Evolutionary conservation across 2,888 invertebrate species (phyloP).

Genomic region (Antheraea yamamai): DNA sequence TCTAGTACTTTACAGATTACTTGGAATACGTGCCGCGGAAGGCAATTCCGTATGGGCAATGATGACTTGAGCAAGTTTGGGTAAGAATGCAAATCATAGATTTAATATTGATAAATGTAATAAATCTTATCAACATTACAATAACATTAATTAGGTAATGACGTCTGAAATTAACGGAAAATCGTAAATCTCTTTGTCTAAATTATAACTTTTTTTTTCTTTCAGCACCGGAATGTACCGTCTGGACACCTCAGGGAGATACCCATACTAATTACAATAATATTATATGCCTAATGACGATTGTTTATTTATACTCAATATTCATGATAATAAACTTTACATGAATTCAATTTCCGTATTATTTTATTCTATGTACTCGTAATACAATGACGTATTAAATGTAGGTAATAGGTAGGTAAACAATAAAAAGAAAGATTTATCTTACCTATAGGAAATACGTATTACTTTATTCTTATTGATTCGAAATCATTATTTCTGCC

Average conservation of each 20-base stretch:
- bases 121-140: neutral
- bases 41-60: conserved; percentile 52
- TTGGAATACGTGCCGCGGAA: conserved; percentile 52
- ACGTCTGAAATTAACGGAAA: neutral
- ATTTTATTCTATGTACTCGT: neutral
- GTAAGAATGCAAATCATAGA: conserved; percentile 36
- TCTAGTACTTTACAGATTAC: conserved; percentile 46
- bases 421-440: too few species aligned
- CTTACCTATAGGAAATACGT: too few species aligned
- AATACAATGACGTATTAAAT: too few species aligned
- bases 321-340: neutral
- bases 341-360: neutral
- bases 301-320: neutral
- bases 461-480: too few species aligned
- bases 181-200: neutral
- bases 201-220: conserved; percentile 23
- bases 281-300: neutral
- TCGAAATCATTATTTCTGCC: too few species aligned
- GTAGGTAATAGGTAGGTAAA: too few species aligned
- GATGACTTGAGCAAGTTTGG: conserved; percentile 46
- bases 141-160: neutral
- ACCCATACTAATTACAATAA: conserved; percentile 34
- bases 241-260: conserved; percentile 43
- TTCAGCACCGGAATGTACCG: conserved; percentile 52
- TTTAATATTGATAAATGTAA: neutral